Evolutionary conservation across 2,797 vertebrate genomes (phyloP).

Genomic region (Nasua narica): DNA sequence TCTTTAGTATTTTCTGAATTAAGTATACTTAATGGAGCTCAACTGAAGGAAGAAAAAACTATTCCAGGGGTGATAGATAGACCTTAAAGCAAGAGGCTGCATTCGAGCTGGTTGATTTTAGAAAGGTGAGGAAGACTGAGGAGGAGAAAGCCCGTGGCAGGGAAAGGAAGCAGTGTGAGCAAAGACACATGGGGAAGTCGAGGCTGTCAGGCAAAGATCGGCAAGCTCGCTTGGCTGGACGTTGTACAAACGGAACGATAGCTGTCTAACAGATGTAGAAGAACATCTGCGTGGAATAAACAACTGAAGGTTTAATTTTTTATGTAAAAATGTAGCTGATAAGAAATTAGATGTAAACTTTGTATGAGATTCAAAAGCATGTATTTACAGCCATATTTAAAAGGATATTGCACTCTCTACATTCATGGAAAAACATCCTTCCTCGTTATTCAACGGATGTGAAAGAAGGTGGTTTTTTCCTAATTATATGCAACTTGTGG

Average conservation of each 20-base stretch:
- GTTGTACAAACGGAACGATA: neutral
- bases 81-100: neutral
- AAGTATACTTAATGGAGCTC: neutral
- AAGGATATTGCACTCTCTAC: neutral
- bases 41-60: neutral
- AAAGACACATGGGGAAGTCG: neutral
- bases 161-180: neutral
- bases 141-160: neutral
- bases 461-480: neutral
- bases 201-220: fast-evolving
- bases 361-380: neutral
- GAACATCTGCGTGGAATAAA: neutral
- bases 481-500: neutral
- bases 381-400: neutral
- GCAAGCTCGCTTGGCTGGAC: neutral
- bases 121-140: neutral
- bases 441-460: neutral
- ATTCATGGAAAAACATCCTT: neutral
- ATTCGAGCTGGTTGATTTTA: neutral
- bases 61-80: neutral
- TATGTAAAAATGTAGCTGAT: neutral
- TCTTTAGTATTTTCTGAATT: neutral
- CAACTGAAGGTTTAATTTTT: neutral
- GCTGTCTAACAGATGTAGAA: neutral
- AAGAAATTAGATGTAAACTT: neutral